These are phyloP conservation scores for Drosophila kanekoi DNA, from an alignment of 2,888 invertebrate species.

Conservation along the genomic window DNA sequence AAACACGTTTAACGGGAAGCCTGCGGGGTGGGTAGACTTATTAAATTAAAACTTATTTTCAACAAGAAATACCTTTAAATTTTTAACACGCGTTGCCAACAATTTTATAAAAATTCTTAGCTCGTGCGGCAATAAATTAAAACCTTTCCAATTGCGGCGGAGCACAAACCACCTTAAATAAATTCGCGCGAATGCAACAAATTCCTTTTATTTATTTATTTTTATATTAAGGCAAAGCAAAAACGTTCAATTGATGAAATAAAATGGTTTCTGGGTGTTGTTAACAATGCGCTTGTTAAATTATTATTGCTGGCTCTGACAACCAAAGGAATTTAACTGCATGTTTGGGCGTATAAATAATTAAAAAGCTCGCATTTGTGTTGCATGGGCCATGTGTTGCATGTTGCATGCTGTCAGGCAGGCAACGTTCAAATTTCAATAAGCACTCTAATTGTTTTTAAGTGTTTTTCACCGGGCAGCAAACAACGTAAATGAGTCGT, in stretches of 20 bases:
- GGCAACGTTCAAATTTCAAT: slow-evolving; percentile 68
- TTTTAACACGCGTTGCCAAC: background rate
- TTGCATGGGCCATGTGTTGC: slow-evolving; percentile 53
- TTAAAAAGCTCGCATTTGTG: slow-evolving; percentile 67
- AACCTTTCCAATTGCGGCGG: background rate
- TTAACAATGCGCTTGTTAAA: background rate
- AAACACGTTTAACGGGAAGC: background rate
- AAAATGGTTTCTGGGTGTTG: slow-evolving; percentile 9
- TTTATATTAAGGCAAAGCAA: background rate
- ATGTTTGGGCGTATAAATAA: slow-evolving; percentile 70
- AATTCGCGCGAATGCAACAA: background rate
- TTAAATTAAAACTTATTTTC: background rate
- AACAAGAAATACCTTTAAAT: background rate
- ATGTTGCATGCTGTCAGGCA: slow-evolving; percentile 17
- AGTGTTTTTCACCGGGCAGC: slow-evolving; percentile 65
- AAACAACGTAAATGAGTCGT: slow-evolving; percentile 69
- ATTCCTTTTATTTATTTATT: background rate
- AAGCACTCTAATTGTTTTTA: slow-evolving; percentile 78
- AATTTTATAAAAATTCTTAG: background rate
- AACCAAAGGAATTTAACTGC: slow-evolving; percentile 63
- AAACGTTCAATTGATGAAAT: background rate
- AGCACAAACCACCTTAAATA: slow-evolving; percentile 2
- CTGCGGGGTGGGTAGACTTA: too few species aligned
- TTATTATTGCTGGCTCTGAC: slow-evolving; percentile 34
- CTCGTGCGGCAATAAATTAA: slow-evolving; percentile 15